Conservation (phyloP, 2,797 vertebrate genomes). For the Emys orbicularis region DNA sequence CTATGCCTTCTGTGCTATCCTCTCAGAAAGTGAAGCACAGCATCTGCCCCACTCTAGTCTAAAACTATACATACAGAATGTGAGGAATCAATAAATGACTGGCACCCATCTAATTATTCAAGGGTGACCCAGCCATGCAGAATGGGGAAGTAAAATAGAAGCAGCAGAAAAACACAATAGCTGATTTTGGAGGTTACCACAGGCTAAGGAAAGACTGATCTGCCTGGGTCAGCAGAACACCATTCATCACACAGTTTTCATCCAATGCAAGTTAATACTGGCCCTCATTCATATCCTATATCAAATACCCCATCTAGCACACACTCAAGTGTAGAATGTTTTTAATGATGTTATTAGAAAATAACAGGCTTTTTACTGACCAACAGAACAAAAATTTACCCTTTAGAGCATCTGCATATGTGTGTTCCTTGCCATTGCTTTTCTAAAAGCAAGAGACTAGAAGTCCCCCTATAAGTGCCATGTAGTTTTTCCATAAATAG, state of each 20-base stretch:
- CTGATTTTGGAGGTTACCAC: neutral
- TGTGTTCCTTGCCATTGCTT: slow-evolving; percentile 9
- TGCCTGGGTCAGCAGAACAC: neutral
- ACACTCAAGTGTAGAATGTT: accelerated
- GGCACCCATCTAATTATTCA: neutral
- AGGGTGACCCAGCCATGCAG: accelerated
- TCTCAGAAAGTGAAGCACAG: neutral
- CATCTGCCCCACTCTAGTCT: neutral
- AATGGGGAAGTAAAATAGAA: neutral
- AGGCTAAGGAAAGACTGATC: neutral
- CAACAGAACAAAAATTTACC: accelerated
- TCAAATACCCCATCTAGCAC: neutral
- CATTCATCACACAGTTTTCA: neutral
- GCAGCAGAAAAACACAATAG: accelerated
- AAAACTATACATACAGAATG: neutral
- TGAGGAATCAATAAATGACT: neutral
- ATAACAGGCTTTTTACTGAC: accelerated
- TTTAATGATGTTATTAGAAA: neutral
- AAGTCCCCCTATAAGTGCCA: slow-evolving; percentile 26
- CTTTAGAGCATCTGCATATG: accelerated
- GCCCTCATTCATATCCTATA: neutral
- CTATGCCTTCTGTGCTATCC: neutral
- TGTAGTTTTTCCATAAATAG: slow-evolving; percentile 68
- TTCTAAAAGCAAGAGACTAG: slow-evolving; percentile 36
- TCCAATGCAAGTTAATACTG: accelerated